Conservation (phyloP, 1,140 invertebrate species). For the Penaeus japonicus region DNA sequence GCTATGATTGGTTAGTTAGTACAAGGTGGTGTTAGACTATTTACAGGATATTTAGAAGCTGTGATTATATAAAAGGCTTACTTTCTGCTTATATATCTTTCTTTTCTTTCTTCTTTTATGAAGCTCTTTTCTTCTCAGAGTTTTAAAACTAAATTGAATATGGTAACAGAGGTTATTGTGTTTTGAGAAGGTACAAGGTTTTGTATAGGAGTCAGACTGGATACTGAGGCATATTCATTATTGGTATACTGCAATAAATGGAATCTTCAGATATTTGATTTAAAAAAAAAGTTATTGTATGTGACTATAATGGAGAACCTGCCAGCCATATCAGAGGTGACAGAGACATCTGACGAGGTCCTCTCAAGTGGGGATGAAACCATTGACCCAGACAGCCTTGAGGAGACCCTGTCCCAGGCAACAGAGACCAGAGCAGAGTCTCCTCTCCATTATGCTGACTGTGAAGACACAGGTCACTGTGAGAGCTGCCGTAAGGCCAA, state of each 20-base stretch:
- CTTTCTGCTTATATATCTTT: not conserved
- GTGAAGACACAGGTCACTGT: conserved; percentile 42
- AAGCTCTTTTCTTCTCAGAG: not conserved
- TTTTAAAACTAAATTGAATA: too few species aligned
- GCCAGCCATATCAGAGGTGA: conserved; percentile 24
- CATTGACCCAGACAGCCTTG: not conserved
- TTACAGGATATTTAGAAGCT: not conserved
- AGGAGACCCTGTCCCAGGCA: not conserved
- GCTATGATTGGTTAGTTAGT: too few species aligned
- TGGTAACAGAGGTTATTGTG: too few species aligned
- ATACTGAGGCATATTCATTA: too few species aligned
- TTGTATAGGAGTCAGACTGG: too few species aligned
- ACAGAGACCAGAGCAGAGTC: conserved; percentile 37
- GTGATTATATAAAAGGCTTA: not conserved
- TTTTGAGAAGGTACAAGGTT: too few species aligned
- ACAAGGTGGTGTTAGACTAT: too few species aligned
- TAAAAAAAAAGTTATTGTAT: not conserved
- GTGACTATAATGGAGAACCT: conserved; percentile 17
- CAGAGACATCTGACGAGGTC: not conserved
- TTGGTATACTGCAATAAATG: not conserved
- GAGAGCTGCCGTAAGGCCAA: not conserved
- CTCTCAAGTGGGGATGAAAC: conserved; percentile 18
- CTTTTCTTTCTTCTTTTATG: not conserved
- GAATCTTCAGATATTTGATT: not conserved
- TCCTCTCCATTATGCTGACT: conserved; percentile 49